Evolutionary conservation across 2,113 vertebrate species (phyloP), one percentile per base, ranked within the genome.

Genomic region (Taurulus bubalis): DNA sequence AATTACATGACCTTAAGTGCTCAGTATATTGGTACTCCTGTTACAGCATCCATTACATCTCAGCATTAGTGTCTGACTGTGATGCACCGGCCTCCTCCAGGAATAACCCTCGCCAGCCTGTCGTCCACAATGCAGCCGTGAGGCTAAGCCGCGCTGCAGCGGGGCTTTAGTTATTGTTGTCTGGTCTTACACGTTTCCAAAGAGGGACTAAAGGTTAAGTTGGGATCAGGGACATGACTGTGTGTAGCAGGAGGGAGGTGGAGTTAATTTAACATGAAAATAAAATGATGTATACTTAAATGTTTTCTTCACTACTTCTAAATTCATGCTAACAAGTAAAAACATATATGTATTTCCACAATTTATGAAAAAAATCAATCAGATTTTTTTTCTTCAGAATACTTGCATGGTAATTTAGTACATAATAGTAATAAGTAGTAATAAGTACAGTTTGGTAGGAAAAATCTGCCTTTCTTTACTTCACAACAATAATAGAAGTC

Each of bases 141-240:
- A 84, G 64, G 26, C 60, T 71, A 64, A 72, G 45, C 6, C 0
- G 32, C 51, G 71, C 70, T 71, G 51, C 16, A 51, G 56, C 22
- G 5, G 15, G 56, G 32, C 55, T 83, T 85, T 28, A 79, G 14
- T n/a, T 72, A 66, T 79, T 79, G 82, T 85, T 58, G 34, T 34
- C 34, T 85, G 62, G 5, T 36, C 8, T 79, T 66, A 45, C 34
- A 24, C 16, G n/a, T 30, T 36, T 68, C 16, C 45, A 85, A 45
- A 88, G 36, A 71, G 36, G 9, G 16, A 20, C 56, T 34, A 8
- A 58, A 67, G 79, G 74, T 79, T 86, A 85, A 84, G 71, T 65
- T 74, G 67, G 82, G 81, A 82, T 88, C 74, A 89, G 82, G 59
- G 30, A 36, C 51, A 63, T 72, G 24, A 65, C 6, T 58, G 8